phyloP scores from a whole-genome alignment of 2,888 invertebrate species.

The Hydriomena furcata region DNA sequence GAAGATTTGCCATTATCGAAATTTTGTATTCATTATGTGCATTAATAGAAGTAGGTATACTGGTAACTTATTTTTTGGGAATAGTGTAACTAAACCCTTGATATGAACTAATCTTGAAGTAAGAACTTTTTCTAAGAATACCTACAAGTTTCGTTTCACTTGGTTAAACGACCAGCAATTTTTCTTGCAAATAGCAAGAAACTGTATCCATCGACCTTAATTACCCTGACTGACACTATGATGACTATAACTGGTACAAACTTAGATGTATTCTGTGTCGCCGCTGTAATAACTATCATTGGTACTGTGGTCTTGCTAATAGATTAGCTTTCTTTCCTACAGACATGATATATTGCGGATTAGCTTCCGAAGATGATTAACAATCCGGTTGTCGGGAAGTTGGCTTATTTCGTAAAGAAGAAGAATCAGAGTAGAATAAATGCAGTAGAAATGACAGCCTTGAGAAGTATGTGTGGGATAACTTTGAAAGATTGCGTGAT shows the following conservation, averaged over 20 bases:
- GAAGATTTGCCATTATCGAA: too few relatives aligned
- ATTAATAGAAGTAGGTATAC: too few relatives aligned
- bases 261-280: background rate
- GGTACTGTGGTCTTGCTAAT: slow-evolving; percentile 11
- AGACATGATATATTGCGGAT: slow-evolving; percentile 26
- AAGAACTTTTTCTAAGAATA: background rate
- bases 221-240: slow-evolving; percentile 1
- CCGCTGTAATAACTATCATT: slow-evolving; percentile 2
- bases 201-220: slow-evolving; percentile 2
- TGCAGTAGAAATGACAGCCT: too few relatives aligned
- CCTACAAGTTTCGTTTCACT: background rate
- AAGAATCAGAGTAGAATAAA: too few relatives aligned
- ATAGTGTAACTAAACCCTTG: too few relatives aligned
- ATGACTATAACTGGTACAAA: background rate
- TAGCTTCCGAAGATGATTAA: slow-evolving; percentile 19
- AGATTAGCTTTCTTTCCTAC: slow-evolving; percentile 25
- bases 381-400: slow-evolving; percentile 8
- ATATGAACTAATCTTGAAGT: too few relatives aligned
- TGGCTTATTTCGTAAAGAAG: too few relatives aligned
- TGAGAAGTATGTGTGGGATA: too few relatives aligned
- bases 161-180: background rate
- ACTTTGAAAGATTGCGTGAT: too few relatives aligned
- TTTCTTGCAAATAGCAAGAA: slow-evolving; percentile 4
- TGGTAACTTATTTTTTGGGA: too few relatives aligned
- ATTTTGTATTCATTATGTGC: too few relatives aligned